Conservation (phyloP, 2,888 invertebrate species). For the Drosophila stalkeri region DNA sequence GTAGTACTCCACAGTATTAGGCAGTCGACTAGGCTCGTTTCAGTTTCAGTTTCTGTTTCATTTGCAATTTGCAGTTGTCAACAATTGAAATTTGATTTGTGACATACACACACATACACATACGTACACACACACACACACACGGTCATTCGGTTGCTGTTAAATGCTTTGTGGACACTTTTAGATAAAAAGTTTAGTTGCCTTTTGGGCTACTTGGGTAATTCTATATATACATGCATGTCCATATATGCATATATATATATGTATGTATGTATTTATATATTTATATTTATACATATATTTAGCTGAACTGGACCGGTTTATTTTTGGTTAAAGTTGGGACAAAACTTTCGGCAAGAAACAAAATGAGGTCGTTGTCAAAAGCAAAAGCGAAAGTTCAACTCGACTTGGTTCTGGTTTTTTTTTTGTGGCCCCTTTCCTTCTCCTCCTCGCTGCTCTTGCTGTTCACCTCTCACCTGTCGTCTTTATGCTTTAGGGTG, state of each 20-base stretch:
- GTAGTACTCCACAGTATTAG: not conserved
- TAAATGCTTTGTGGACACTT: constrained; percentile 13
- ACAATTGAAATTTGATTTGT: constrained; percentile 10
- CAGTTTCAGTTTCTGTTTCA: not conserved
- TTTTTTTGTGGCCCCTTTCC: not conserved
- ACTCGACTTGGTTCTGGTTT: constrained; percentile 23
- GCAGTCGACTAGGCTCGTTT: not conserved
- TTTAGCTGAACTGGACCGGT: constrained; percentile 44
- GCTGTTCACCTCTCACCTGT: constrained; percentile 20
- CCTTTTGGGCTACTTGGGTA: constrained; percentile 7
- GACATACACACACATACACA: constrained; percentile 4
- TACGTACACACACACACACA: constrained; percentile 18
- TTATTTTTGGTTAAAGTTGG: constrained; percentile 14
- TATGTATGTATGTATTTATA: not conserved
- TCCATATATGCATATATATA: not conserved
- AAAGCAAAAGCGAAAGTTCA: constrained; percentile 68
- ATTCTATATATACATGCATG: not conserved
- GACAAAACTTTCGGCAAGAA: constrained; percentile 59
- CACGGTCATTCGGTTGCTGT: not conserved
- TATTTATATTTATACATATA: not conserved
- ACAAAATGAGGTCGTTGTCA: constrained; percentile 65
- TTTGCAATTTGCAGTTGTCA: constrained; percentile 11
- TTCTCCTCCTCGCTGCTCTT: not conserved
- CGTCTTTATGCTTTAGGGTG: constrained; percentile 22
- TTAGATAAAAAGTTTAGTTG: constrained; percentile 6